Evolutionary conservation across 2,797 vertebrate species (phyloP).

Genomic region (Hemibagrus guttatus): DNA sequence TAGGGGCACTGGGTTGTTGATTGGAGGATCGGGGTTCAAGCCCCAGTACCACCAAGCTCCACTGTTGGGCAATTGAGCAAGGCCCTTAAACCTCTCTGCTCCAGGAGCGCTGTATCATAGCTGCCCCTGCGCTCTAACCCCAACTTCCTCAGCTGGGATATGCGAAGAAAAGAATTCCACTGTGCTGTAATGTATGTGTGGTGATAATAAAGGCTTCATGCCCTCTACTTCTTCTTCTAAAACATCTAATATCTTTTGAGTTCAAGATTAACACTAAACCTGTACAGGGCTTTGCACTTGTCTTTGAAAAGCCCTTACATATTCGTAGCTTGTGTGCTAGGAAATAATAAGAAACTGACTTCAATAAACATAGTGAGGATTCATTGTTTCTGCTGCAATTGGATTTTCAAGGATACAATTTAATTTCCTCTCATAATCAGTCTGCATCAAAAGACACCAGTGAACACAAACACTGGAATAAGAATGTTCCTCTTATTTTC

Average conservation of each 20-base stretch:
- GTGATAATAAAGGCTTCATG: too few species aligned
- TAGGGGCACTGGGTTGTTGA: too few species aligned
- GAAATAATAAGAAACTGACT: neutral
- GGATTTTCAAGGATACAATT: conserved; percentile 18
- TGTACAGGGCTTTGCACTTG: neutral
- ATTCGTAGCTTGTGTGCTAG: neutral
- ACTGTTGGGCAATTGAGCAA: too few species aligned
- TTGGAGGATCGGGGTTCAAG: too few species aligned
- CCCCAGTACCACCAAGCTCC: too few species aligned
- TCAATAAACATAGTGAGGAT: neutral
- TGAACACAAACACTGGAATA: neutral
- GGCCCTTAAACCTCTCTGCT: too few species aligned
- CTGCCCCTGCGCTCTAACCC: too few species aligned
- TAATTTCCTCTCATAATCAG: conserved; percentile 31
- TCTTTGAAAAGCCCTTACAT: neutral
- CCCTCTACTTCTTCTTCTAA: too few species aligned
- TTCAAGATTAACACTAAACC: neutral
- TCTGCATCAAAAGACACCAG: neutral
- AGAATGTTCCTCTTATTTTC: neutral
- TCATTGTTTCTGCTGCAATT: conserved; percentile 21
- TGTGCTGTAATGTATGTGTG: too few species aligned
- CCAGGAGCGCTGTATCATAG: too few species aligned
- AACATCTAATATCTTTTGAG: neutral
- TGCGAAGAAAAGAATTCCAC: too few species aligned
- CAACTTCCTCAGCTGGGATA: too few species aligned